phyloP scores from a whole-genome alignment of 2,797 vertebrate species.

The Sebastes paucispinis region DNA sequence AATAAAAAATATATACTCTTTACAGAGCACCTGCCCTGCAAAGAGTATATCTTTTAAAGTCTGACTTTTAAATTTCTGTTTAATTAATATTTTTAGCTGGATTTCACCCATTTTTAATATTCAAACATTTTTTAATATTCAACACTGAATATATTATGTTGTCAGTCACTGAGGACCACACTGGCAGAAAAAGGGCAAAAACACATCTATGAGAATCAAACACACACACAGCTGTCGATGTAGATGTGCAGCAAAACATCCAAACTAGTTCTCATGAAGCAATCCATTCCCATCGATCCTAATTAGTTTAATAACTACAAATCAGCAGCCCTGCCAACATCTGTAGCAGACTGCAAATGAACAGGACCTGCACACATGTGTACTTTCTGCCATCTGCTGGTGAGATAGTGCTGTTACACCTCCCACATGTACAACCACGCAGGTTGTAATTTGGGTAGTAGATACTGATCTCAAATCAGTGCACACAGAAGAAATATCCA shows the following conservation, averaged over 20 bases:
- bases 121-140: not conserved
- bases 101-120: not conserved
- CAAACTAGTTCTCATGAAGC: conserved; percentile 3
- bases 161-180: not conserved
- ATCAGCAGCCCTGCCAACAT: conserved; percentile 30
- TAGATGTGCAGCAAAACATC: conserved; percentile 25
- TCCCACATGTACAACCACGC: not conserved
- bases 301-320: conserved; percentile 30
- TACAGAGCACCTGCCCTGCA: not conserved
- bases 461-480: not conserved
- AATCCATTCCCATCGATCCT: conserved; percentile 1
- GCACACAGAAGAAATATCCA: not conserved
- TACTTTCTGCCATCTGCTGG: conserved; percentile 79
- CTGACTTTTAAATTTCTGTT: not conserved
- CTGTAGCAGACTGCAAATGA: not conserved
- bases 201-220: not conserved
- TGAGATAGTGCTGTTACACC: conserved; percentile 6
- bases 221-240: conserved; percentile 10
- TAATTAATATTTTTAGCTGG: not conserved
- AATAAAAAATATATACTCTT: not conserved
- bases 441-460: not conserved
- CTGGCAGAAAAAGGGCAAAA: not conserved
- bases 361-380: not conserved
- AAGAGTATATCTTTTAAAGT: not conserved
- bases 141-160: not conserved